A percentile compares a stretch with the other conserved stretches of the same genome.
Conservation (phyloP, 2,888 invertebrate genomes). For the Mesoligia furuncula region DNA sequence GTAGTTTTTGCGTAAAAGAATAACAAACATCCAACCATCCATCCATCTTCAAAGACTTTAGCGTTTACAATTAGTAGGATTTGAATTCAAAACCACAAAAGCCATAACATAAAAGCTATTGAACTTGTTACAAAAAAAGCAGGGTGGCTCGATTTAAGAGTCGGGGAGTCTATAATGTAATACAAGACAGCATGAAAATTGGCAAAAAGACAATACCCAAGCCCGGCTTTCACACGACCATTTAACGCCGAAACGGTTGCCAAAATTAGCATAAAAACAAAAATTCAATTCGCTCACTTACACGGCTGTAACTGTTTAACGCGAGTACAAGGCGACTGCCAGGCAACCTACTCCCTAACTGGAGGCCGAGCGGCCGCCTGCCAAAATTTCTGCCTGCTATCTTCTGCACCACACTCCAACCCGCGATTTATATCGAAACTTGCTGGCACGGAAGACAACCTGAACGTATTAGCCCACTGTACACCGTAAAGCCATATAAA, state of each 20-base stretch:
- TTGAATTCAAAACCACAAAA: not conserved
- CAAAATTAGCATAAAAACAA: constrained; percentile 64
- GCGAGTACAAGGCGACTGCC: constrained; percentile 41
- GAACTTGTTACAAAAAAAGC: not conserved
- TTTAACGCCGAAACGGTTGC: constrained; percentile 47
- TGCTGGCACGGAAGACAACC: constrained; percentile 74
- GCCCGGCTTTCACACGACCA: constrained; percentile 16
- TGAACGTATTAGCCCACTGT: constrained; percentile 69
- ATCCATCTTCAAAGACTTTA: too few relatives aligned
- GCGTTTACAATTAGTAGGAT: not conserved
- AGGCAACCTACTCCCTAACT: constrained; percentile 47
- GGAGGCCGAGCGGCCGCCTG: constrained; percentile 54
- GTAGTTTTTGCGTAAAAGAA: too few relatives aligned
- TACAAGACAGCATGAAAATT: constrained; percentile 10
- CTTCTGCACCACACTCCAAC: constrained; percentile 66
- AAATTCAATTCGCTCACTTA: constrained; percentile 66
- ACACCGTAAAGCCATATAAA: constrained; percentile 67
- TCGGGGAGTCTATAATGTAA: not conserved
- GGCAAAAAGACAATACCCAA: constrained; percentile 39
- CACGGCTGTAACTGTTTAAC: constrained; percentile 48
- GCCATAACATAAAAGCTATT: not conserved
- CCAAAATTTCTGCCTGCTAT: constrained; percentile 67
- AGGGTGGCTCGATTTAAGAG: not conserved
- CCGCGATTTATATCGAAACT: constrained; percentile 75
- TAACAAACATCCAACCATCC: too few relatives aligned